Base-by-base conservation (phyloP, 2,113 vertebrate species). In the Toxostoma redivivum region DNA sequence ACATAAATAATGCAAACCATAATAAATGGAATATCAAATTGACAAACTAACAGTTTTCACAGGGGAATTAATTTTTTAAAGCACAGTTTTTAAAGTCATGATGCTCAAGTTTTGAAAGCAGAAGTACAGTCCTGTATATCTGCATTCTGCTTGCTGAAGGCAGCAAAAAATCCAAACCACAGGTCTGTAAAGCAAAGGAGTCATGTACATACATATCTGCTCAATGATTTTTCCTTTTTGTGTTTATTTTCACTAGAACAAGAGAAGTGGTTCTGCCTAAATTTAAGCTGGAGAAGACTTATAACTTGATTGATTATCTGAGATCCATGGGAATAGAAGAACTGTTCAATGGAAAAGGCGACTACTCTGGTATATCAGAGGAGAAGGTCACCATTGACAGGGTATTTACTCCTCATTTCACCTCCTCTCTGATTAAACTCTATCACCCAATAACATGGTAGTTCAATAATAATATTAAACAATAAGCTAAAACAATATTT, bases 211-310 rank as follows among this genome's bases (percentile, higher is more conserved):
- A 37, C 1, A 1, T 19, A 58, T 27, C 21, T 67, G 53, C 35
- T 45, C 17, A 77, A 54, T 56, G 22, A 60, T 28, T 82, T 82
- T 44, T 92, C 22, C 11, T 40, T 88, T 77, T 33, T 47, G 2
- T 54, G 88, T 60, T 69, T 78, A 24, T 78, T 94, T 62, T 80
- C 56, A 56, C 37, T 86, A 99, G 99, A 96, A 99, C 99, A 33
- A 98, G 99, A 87, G 99, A 99, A 94, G 98, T 99, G 37, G 96
- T 99, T 92, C 81, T 99, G 37, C 99, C 99, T 47, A 98, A 98
- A 81, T 99, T 99, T 97, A 99, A 99, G 92, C 97, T 99, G 96
- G 98, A 99, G 92, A 99, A 99, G 96, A 99, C 98, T 92, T 99
- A 99, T 12, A 98, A 99, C 96, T 95, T 99, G 92, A 98, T 99